Percentiles rank a stretch among this genome's conserved stretches.
These are phyloP conservation scores for Cheilosia vernalis DNA, from an alignment of 2,888 invertebrate genomes.

Conservation along the genomic window DNA sequence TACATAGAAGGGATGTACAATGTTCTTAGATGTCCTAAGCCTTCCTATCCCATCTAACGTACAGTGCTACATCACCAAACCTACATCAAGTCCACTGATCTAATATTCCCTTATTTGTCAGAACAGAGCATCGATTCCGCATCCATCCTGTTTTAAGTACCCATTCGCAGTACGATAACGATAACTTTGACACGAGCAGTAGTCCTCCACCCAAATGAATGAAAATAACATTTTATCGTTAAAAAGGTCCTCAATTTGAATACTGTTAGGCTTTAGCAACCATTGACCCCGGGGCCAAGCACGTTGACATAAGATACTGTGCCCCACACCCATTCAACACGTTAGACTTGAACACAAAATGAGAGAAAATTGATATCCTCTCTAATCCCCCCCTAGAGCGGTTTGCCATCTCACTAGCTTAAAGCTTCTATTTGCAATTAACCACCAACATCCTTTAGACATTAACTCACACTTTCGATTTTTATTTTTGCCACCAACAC, in stretches of 20 bases:
- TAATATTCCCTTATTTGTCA: no score
- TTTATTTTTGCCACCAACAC: background rate
- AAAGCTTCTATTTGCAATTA: background rate
- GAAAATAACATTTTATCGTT: background rate
- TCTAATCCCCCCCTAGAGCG: background rate
- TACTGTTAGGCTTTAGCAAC: background rate
- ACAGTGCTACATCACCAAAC: no score
- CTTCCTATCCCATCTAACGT: no score
- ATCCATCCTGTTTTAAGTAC: no score
- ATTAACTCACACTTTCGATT: background rate
- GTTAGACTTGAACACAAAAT: background rate
- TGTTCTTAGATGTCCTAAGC: no score
- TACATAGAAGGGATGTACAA: no score
- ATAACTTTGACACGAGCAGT: background rate
- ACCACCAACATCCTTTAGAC: background rate
- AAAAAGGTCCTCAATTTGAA: background rate
- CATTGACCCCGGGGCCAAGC: slow-evolving; percentile 1
- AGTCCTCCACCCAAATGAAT: background rate
- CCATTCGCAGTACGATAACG: background rate
- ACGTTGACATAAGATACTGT: no score
- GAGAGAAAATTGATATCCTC: background rate
- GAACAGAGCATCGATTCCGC: no score
- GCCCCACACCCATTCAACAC: background rate
- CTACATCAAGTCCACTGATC: no score
- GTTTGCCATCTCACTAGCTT: background rate